A percentile compares a stretch with the other conserved stretches of the same genome.
phyloP scores from a whole-genome alignment of 2,113 vertebrate genomes.

The Shinisaurus crocodilurus region DNA sequence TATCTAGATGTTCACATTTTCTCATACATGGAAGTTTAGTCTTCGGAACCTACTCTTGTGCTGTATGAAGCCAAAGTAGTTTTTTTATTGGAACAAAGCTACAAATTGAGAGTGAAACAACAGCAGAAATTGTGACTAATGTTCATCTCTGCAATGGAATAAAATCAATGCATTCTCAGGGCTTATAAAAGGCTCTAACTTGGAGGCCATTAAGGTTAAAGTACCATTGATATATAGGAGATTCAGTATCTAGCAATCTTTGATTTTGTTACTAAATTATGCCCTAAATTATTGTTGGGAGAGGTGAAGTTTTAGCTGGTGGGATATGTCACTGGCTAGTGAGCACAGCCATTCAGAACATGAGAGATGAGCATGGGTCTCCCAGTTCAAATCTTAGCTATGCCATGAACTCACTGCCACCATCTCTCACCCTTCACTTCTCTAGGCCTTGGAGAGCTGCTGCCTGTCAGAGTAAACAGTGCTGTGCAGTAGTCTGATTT shows the following conservation, averaged over 20 bases:
- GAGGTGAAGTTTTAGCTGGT: not conserved
- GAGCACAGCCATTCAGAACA: not conserved
- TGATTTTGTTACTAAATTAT: not conserved
- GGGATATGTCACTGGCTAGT: not conserved
- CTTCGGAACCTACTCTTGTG: not conserved
- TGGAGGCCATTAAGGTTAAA: not conserved
- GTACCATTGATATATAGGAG: too few species aligned
- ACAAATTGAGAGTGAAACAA: conserved; percentile 10
- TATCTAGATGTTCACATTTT: not conserved
- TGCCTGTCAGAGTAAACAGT: not conserved
- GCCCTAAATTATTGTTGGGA: not conserved
- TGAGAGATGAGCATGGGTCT: not conserved
- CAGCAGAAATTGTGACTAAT: not conserved
- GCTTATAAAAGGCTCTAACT: conserved; percentile 14
- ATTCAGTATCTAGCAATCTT: not conserved
- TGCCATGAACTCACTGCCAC: too few species aligned
- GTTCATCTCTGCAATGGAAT: not conserved
- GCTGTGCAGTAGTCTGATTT: not conserved
- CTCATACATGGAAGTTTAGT: not conserved
- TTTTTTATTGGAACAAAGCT: not conserved
- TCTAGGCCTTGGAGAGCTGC: not conserved
- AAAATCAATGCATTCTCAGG: not conserved
- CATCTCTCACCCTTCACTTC: not conserved
- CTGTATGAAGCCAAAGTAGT: accelerated
- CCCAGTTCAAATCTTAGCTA: not conserved